These are phyloP conservation scores for Poecile montanus DNA, from an alignment of 2,797 vertebrate species.

Conservation along the genomic window DNA sequence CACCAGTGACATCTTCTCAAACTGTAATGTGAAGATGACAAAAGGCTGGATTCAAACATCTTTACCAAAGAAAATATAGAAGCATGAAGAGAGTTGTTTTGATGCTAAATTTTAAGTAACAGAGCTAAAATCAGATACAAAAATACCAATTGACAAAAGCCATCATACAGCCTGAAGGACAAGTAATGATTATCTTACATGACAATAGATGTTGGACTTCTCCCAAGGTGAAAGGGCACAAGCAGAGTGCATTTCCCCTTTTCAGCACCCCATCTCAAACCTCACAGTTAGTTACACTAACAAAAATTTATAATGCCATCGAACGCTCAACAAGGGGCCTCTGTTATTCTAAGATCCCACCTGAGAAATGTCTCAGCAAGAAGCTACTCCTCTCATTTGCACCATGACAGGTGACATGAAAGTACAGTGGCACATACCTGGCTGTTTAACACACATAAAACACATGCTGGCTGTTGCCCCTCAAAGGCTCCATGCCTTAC, in stretches of 20 bases:
- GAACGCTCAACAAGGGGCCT: fast-evolving
- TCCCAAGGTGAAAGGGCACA: not conserved
- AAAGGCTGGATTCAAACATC: not conserved
- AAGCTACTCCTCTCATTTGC: not conserved
- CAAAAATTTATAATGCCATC: not conserved
- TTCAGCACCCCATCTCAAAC: not conserved
- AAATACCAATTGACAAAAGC: not conserved
- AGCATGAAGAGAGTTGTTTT: not conserved
- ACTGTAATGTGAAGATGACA: not conserved
- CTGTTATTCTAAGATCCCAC: not conserved
- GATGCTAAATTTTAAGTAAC: not conserved
- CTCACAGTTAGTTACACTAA: not conserved
- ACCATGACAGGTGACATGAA: not conserved
- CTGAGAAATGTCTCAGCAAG: not conserved
- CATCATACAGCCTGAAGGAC: not conserved
- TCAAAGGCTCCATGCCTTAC: not conserved
- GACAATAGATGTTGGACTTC: not conserved
- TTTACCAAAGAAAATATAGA: not conserved
- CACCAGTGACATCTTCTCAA: not conserved
- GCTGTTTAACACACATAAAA: not conserved
- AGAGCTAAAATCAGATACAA: not conserved
- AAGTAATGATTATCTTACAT: not conserved
- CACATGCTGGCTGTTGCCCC: not conserved
- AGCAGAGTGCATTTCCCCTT: not conserved
- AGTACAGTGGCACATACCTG: not conserved